Evolutionary conservation across 2,113 vertebrate species (phyloP).

Genomic region (Sialia sialis): DNA sequence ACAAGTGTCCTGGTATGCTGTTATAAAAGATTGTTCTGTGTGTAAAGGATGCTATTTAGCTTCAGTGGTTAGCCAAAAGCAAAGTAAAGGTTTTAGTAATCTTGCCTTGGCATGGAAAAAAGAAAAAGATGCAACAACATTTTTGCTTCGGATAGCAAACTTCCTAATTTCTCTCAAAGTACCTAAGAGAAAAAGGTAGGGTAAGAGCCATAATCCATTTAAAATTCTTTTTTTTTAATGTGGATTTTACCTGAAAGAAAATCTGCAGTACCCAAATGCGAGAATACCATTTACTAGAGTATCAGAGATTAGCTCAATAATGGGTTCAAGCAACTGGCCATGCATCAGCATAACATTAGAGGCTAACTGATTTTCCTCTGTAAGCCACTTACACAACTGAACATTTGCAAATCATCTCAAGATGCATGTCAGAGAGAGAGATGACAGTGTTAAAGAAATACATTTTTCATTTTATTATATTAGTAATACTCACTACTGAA

Average conservation of each 20-base stretch:
- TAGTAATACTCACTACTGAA: constrained; percentile 42
- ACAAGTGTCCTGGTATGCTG: constrained; percentile 5
- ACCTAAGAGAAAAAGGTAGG: not conserved
- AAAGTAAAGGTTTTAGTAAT: not conserved
- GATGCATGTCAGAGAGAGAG: constrained; percentile 48
- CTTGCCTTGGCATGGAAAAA: not conserved
- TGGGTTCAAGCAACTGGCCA: constrained; percentile 62
- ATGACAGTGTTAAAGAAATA: constrained; percentile 59
- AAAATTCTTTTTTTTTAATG: not conserved
- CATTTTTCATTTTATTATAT: constrained; percentile 68
- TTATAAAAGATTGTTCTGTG: not conserved
- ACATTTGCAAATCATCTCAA: constrained; percentile 66
- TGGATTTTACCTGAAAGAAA: constrained; percentile 62
- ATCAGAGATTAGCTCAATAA: constrained; percentile 69
- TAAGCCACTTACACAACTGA: constrained; percentile 54
- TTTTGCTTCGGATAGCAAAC: not conserved
- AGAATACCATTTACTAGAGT: constrained; percentile 25
- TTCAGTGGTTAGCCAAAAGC: not conserved
- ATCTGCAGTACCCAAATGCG: not conserved
- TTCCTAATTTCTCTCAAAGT: not conserved
- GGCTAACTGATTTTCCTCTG: constrained; percentile 63
- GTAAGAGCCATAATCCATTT: not conserved
- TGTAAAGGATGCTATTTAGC: not conserved
- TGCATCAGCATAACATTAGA: constrained; percentile 64
- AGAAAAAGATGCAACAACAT: not conserved